Evolutionary conservation across 1,140 invertebrate genomes (phyloP), one percentile per base, ranked within the genome.

Genomic region (Brachionus calyciflorus): DNA sequence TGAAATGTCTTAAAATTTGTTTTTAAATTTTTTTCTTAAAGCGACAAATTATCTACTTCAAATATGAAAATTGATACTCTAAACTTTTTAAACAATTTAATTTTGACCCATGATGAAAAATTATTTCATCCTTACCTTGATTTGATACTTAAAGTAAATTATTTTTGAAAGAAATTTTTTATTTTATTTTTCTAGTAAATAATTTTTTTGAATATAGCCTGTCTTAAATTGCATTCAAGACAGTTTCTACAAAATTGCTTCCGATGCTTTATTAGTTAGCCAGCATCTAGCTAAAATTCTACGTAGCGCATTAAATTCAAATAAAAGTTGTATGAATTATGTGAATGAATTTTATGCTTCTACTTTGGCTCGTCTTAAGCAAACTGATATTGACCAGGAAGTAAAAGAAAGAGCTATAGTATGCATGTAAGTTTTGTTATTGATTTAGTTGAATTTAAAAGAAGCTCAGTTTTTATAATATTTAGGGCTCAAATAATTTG

Each of bases 41-140:
- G 90, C 0, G 94, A 97, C 81, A 96, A 95, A 81, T 93, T 92
- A 81, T 93, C 93, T 0, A 94, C 92, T 30, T 96, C 93, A 53
- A 97, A 96, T 80, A 98, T 98, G 93, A 98, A 98, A 87, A 98
- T 98, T 78, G 95, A 98, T 81, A 93, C 95, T 0, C 84, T 99
- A 76, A 90, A 92, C 49, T 99, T 99, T 85, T 87, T 98, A 5
- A 90, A 94, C 83, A 92, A 91, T 79, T 84, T 97, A 65, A 83
- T 98, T 28, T 88, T 89, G 37, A 91, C 92, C 5, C 95, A 98
- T 85, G 88, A 88, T 48, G 89, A 91, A 88, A 81, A 88, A 28
- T 82, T 92, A 7, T 92, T 93, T 80, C 90, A 91, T 82, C 87
- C 88, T 17, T 91, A 96, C 81, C 91, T 96, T 81, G 85, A 88